These are phyloP conservation scores for Marmota flaviventris DNA, from an alignment of 2,113 vertebrate genomes.

Conservation along the genomic window DNA sequence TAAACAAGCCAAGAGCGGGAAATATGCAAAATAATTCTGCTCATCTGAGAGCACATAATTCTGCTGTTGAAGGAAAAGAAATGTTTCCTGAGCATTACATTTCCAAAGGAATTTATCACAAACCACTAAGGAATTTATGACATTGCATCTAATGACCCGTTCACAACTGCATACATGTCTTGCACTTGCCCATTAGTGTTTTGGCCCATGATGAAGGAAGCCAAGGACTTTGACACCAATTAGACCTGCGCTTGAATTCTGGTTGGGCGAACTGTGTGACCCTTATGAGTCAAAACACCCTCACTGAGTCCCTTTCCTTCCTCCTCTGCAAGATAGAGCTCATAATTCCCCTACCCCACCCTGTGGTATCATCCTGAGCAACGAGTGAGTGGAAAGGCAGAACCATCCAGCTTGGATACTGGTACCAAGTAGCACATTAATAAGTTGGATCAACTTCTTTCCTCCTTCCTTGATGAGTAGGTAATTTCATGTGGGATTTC, in stretches of 20 bases:
- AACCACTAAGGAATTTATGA: not conserved
- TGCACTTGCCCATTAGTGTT: no score
- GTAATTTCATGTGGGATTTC: not conserved
- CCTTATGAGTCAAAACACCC: not conserved
- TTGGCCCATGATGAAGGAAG: not conserved
- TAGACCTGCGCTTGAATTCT: not conserved
- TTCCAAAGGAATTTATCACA: not conserved
- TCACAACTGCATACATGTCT: not conserved
- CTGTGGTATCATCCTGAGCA: rapidly evolving
- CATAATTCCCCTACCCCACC: not conserved
- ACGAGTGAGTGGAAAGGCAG: not conserved
- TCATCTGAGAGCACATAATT: not conserved
- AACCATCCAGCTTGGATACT: not conserved
- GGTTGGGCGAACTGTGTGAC: not conserved
- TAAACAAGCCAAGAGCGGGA: not conserved
- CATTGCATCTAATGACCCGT: not conserved
- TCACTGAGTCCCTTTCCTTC: not conserved
- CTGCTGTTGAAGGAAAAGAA: not conserved
- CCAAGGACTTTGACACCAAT: not conserved
- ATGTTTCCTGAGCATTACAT: not conserved
- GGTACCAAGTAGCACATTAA: not conserved
- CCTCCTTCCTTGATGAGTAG: not conserved
- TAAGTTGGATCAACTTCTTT: not conserved
- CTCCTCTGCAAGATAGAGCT: not conserved
- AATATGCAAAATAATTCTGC: not conserved